Evolutionary conservation across 1,140 invertebrate genomes (phyloP).

Genomic region (Nephila pilipes): DNA sequence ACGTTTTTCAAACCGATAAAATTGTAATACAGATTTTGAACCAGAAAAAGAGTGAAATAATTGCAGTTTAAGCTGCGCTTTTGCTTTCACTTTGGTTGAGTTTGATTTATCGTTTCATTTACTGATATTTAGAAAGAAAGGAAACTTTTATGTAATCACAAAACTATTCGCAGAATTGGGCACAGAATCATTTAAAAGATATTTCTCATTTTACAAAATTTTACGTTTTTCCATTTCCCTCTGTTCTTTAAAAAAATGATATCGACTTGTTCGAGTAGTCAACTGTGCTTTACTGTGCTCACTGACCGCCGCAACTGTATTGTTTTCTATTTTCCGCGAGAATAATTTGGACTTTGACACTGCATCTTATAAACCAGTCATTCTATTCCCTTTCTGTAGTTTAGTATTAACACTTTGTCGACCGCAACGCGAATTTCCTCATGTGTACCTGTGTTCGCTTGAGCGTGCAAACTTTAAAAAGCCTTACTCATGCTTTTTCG

Average conservation of each 20-base stretch:
- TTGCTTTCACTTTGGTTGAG: no score
- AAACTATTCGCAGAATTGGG: no score
- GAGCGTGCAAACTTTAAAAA: background rate
- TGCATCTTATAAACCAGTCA: background rate
- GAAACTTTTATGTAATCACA: no score
- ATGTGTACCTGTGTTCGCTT: background rate
- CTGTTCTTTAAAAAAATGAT: background rate
- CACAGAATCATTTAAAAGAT: background rate
- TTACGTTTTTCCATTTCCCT: background rate
- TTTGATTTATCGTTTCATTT: no score
- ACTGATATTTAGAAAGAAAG: no score
- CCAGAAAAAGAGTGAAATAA: no score
- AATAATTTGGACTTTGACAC: background rate
- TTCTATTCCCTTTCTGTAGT: background rate
- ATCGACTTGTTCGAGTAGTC: background rate
- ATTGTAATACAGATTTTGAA: no score
- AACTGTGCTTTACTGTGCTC: background rate
- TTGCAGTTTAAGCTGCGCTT: no score
- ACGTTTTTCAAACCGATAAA: no score
- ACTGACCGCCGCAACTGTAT: background rate
- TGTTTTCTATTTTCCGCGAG: background rate
- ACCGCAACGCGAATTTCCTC: background rate
- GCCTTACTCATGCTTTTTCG: background rate
- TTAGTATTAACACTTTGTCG: background rate
- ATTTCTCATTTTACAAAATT: background rate